Conservation (phyloP, 2,888 invertebrate genomes). For the Crocallis elinguaria region DNA sequence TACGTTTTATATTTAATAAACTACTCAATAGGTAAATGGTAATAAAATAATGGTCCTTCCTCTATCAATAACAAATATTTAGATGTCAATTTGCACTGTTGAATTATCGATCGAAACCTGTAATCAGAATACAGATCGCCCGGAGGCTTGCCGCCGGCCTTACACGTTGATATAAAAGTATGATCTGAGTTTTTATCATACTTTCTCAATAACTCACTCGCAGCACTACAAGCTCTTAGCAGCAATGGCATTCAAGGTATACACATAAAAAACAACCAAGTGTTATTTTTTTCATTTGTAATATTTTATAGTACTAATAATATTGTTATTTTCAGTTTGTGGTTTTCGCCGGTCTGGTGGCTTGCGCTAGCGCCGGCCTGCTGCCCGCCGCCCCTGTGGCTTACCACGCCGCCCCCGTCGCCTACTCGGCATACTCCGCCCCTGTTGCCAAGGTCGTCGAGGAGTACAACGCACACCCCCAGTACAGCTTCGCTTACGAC, state of each 20-base stretch:
- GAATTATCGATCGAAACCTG: neutral
- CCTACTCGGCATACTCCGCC: conserved; percentile 38
- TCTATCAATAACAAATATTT: no score
- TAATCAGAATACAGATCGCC: neutral
- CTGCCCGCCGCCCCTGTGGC: conserved; percentile 41
- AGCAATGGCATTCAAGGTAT: conserved; percentile 43
- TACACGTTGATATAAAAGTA: conserved; percentile 30
- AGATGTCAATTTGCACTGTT: neutral
- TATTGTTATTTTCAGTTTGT: conserved; percentile 37
- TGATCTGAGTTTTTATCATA: conserved; percentile 25
- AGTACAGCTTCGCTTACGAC: conserved; percentile 82
- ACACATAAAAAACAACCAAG: neutral
- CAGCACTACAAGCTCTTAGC: conserved; percentile 21
- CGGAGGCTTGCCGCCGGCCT: conserved; percentile 28
- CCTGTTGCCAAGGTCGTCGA: conserved; percentile 49
- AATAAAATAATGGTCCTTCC: no score
- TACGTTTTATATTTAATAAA: no score
- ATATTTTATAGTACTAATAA: neutral
- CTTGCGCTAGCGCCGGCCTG: conserved; percentile 47
- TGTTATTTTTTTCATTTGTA: neutral
- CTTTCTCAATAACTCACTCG: conserved; percentile 22
- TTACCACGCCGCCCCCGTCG: conserved; percentile 42
- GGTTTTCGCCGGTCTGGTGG: conserved; percentile 41
- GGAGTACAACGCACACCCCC: conserved; percentile 63
- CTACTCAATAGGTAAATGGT: no score